A percentile compares a stretch with the other conserved stretches of the same genome.
These are phyloP conservation scores for Dasypus novemcinctus DNA, from an alignment of 2,113 vertebrate genomes.

Conservation along the genomic window DNA sequence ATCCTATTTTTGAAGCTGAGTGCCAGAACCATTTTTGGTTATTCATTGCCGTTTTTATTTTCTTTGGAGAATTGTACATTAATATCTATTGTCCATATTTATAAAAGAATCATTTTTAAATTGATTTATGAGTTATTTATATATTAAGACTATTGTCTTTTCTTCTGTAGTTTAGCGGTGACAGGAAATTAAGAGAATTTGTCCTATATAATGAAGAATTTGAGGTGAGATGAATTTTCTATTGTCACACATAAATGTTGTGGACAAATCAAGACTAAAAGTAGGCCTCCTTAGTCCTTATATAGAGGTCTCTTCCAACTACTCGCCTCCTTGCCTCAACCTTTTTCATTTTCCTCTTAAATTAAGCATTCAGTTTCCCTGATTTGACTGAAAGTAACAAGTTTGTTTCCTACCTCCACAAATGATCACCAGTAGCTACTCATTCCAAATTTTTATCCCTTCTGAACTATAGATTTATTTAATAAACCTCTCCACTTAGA, in stretches of 20 bases:
- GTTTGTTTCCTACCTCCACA: not conserved
- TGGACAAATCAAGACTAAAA: not conserved
- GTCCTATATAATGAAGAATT: not conserved
- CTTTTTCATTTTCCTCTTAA: constrained; percentile 17
- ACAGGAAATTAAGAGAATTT: not conserved
- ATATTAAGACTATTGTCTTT: not conserved
- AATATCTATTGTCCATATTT: not conserved
- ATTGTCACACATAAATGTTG: not conserved
- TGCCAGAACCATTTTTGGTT: not conserved
- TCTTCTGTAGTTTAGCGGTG: not conserved
- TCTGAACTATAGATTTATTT: not conserved
- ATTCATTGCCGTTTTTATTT: not conserved
- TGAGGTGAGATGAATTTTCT: not conserved
- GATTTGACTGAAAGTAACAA: not conserved
- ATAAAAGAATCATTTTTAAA: not conserved
- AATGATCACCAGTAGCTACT: not conserved
- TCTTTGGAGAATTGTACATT: not conserved
- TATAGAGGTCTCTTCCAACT: not conserved
- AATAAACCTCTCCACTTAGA: not conserved
- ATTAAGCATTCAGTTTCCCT: not conserved
- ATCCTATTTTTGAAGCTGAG: not conserved
- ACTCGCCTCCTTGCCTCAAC: not conserved
- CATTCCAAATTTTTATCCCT: not conserved
- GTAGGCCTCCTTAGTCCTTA: not conserved
- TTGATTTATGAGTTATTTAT: not conserved